Conservation (phyloP, 2,113 vertebrate genomes). For the Paramisgurnus dabryanus region DNA sequence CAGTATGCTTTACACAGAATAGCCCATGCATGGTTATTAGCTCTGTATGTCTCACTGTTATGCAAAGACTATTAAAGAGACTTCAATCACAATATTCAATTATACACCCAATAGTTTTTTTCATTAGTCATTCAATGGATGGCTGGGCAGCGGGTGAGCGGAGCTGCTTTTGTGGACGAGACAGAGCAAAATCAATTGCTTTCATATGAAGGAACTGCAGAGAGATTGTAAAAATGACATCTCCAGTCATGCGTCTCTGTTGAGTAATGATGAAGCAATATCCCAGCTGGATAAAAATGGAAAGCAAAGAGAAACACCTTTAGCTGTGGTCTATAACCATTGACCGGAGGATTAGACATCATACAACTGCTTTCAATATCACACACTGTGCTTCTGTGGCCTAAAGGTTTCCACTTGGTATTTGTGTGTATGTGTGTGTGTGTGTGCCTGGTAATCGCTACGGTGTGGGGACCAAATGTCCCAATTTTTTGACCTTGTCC, state of each 20-base stretch:
- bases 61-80: constrained; percentile 48
- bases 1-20: constrained; percentile 32
- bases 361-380: background rate
- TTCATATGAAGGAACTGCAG: constrained; percentile 53
- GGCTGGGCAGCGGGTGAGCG: constrained; percentile 34
- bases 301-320: constrained; percentile 13
- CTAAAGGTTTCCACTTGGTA: background rate
- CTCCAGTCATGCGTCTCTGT: constrained; percentile 40
- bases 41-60: constrained; percentile 43
- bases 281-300: constrained; percentile 36
- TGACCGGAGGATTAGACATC: constrained; percentile 2
- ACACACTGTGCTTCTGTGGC: background rate
- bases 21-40: constrained; percentile 39
- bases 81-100: constrained; percentile 58
- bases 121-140: constrained; percentile 48
- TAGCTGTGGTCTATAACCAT: constrained; percentile 4
- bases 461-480: too few species aligned
- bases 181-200: constrained; percentile 54
- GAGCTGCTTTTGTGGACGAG: constrained; percentile 35
- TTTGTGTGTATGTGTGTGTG: too few species aligned
- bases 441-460: too few species aligned
- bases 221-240: constrained; percentile 57
- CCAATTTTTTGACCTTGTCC: too few species aligned
- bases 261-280: constrained; percentile 41
- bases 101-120: constrained; percentile 49